These are phyloP conservation scores for Spodoptera exigua DNA, from an alignment of 2,888 invertebrate genomes.

Conservation along the genomic window DNA sequence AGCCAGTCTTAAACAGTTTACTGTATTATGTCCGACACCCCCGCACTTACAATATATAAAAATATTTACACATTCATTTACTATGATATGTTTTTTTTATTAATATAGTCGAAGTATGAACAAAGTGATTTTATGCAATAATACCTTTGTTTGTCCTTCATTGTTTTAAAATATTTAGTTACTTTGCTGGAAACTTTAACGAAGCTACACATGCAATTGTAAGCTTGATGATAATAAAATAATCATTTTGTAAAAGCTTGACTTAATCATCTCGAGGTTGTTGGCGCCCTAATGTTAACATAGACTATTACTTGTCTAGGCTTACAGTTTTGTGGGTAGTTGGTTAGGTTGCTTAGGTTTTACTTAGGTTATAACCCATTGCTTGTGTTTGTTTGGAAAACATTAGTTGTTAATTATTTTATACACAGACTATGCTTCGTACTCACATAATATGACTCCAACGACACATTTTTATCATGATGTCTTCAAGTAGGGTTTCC, in stretches of 20 bases:
- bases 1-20: constrained; percentile 9
- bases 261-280: too few relatives aligned
- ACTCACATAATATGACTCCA: constrained; percentile 54
- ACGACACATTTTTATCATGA: constrained; percentile 66
- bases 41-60: constrained; percentile 73
- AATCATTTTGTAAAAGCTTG: too few relatives aligned
- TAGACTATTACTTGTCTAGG: constrained; percentile 26
- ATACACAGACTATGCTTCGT: constrained; percentile 56
- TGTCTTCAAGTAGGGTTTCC: constrained; percentile 67
- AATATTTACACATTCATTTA: constrained; percentile 42
- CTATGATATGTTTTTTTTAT: constrained; percentile 63
- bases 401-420: constrained; percentile 60
- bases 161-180: constrained; percentile 14
- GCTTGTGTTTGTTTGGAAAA: constrained; percentile 53
- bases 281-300: constrained; percentile 2
- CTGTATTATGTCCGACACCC: constrained; percentile 48
- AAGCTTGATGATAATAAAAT: too few relatives aligned
- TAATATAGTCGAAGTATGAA: constrained; percentile 50
- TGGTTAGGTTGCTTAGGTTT: too few relatives aligned
- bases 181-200: too few relatives aligned
- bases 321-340: neutral
- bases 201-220: too few relatives aligned
- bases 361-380: constrained; percentile 33
- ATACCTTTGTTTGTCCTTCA: constrained; percentile 43
- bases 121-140: constrained; percentile 33